A percentile compares a stretch with the other conserved stretches of the same genome.
phyloP scores from a whole-genome alignment of 2,113 vertebrate genomes.

The cat (Felis catus) region F.catus_Fca126_mat1.0 CM031417.1:30846501-30847000 shows the following conservation, averaged over 20 bases:
- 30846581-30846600: not conserved
- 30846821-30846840: no score
- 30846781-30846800: no score
- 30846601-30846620: not conserved
- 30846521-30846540: not conserved
- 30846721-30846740: not conserved
- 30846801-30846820: no score
- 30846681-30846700: conserved; percentile 8
- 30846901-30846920: no score
- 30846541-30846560: not conserved
- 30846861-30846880: no score
- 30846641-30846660: not conserved
- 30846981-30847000: not conserved
- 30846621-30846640: not conserved
- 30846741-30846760: not conserved
- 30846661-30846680: not conserved
- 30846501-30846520: conserved; percentile 16
- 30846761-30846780: not conserved
- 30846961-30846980: no score
- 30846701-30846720: not conserved
- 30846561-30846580: conserved; percentile 20
- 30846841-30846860: no score
- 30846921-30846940: no score
- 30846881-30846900: no score
- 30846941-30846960: no score